Base-by-base conservation (phyloP, 2,888 invertebrate genomes). In the Platycheirus albimanus region DNA sequence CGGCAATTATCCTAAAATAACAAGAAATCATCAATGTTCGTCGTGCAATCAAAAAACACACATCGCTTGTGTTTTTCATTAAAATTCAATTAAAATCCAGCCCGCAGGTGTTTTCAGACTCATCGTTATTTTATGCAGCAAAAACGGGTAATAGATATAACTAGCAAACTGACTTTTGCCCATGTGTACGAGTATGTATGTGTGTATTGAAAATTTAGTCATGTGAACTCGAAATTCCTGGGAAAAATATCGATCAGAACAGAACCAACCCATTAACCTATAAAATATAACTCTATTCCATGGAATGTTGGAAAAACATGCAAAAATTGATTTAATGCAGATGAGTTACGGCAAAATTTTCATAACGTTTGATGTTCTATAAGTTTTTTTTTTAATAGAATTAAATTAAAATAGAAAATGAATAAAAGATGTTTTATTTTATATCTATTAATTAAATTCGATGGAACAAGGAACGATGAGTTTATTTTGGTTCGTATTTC, bases 1-100 rank as follows among this genome's bases (percentile, higher is more conserved):
- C 41, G 71, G 77, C 81, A 81, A 76, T 81, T 81, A 77, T 71
- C 76, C 71, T 30, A 49, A 71, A 77, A 76, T 66, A 81, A 76
- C 80, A 75, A 20, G 36, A 38, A 69, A 70, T 63, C 67, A 74
- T 63, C 69, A 63, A 64, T 54, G 56, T 56, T 47, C 64, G 58
- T 70, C 61, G 41, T 20, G 67, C 76, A 76, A 71, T 76, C 70
- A 61, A 70, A 81, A 81, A 70, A 63, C 33, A 56, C 54, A 69
- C 43, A 33, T n/a, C 10, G 41, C 58, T 49, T 64, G 64, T 77
- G 71, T 75, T 77, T 81, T 77, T 28, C 77, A 81, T 77, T 77
- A 77, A 81, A 81, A 77, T 75, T 66, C 81, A 81, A 81, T 81
- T 81, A 81, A 81, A 81, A 77, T 43, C 54, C 15, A 30, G 52